Percentiles rank a stretch among this genome's conserved stretches.
Evolutionary conservation across 2,113 vertebrate species (phyloP).

Genomic region (Nothocercus nigrocapillus): DNA sequence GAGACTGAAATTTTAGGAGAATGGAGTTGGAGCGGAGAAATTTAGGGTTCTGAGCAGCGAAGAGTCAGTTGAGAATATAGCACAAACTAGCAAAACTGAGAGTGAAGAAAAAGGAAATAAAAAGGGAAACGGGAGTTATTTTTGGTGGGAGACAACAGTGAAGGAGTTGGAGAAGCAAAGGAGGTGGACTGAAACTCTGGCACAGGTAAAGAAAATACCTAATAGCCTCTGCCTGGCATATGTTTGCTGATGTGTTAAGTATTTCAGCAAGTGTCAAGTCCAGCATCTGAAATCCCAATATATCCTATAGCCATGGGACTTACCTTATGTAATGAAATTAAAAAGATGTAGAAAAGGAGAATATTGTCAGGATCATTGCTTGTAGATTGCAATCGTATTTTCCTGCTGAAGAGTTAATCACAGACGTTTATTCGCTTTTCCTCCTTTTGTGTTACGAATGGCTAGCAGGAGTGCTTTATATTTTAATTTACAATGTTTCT

Average conservation of each 20-base stretch:
- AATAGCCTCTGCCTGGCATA: neutral
- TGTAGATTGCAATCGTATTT: neutral
- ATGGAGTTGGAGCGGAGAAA: neutral
- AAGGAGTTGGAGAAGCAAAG: neutral
- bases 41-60: neutral
- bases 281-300: neutral
- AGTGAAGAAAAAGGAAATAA: neutral
- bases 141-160: neutral
- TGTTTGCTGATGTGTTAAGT: neutral
- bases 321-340: neutral
- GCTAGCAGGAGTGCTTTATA: neutral
- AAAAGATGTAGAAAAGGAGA: neutral
- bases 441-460: neutral
- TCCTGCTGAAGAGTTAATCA: neutral
- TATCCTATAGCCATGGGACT: fast-evolving
- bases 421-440: neutral
- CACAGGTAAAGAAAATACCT: neutral
- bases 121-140: neutral
- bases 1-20: neutral
- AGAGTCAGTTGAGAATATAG: neutral
- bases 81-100: neutral
- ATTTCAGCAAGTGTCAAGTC: neutral
- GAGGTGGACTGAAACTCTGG: neutral
- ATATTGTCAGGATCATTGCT: neutral
- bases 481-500: neutral